Evolutionary conservation across 2,113 vertebrate genomes (phyloP).

Genomic region (Hylia prasina): DNA sequence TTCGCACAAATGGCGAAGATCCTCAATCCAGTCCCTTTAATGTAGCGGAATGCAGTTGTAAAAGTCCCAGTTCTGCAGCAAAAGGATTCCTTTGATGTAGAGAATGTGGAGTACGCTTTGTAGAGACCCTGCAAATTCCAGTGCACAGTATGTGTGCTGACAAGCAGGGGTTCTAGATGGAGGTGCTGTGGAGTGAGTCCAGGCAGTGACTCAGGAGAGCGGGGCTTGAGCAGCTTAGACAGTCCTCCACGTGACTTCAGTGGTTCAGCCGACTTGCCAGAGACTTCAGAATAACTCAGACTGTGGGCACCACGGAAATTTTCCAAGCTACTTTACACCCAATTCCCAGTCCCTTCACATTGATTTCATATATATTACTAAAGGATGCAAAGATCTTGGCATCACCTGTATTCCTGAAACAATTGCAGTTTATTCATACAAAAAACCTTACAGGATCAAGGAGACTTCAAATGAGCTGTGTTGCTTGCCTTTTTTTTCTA

Average conservation of each 20-base stretch:
- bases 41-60: conserved; percentile 1
- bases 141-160: neutral
- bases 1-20: neutral
- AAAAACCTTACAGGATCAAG: neutral
- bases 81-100: conserved; percentile 34
- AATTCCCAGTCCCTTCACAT: neutral
- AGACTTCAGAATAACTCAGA: neutral
- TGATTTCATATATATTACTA: neutral
- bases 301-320: neutral
- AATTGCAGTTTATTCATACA: neutral
- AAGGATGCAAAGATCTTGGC: neutral
- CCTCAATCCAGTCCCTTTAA: conserved; percentile 2
- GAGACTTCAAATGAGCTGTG: neutral
- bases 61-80: conserved; percentile 8
- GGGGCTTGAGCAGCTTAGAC: neutral
- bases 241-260: neutral
- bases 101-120: neutral
- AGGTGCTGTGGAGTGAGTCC: neutral
- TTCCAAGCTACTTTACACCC: neutral
- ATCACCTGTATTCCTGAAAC: neutral
- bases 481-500: neutral
- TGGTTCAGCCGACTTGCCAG: neutral
- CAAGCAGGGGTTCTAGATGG: neutral
- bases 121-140: neutral
- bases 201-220: neutral